Evolutionary conservation across 2,113 vertebrate species (phyloP), one percentile per base, ranked within the genome.

Genomic region (Hyla sarda): DNA sequence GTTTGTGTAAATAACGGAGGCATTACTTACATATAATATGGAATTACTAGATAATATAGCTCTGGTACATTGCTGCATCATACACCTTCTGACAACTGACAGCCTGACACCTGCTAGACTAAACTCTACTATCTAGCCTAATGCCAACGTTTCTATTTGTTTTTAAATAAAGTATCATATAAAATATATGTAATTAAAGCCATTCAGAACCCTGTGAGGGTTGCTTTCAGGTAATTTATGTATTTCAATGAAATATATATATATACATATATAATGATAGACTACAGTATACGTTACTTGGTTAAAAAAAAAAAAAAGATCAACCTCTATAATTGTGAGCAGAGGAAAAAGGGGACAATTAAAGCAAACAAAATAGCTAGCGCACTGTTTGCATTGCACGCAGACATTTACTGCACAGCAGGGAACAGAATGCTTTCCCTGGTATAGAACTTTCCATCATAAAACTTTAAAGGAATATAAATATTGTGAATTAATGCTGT

Each of bases 391-490:
- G 74, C 14, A 78, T 47, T 52, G 58, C 54, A 79, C n/a, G 2
- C 56, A 50, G 25, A 50, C 41, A 34, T 25, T n/a, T 76, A 71
- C 32, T 80, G 62, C 85, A 37, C 78, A n/a, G 6, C 60, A 65
- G 87, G 83, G 88, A 73, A 62, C 48, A 30, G 41, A 65, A 75
- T 76, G 45, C 84, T 60, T 84, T 88, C 87, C 67, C 67, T 52
- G 73, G 34, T 37, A 73, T 19, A 65, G 86, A 52, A 83, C 34
- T 71, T 89, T 87, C 86, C 67, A 83, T 21, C 19, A 69, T 82
- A 75, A 88, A 87, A 84, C 74, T 78, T 82, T 72, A 58, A 87
- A 87, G 71, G 65, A 58, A 34, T 6, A 54, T 81, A 79, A 87
- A 83, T 50, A 32, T 88, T 60, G 47, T 52, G 62, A 25, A 74